Base-by-base conservation (phyloP, 2,113 vertebrate genomes). In the Balaeniceps rex region DNA sequence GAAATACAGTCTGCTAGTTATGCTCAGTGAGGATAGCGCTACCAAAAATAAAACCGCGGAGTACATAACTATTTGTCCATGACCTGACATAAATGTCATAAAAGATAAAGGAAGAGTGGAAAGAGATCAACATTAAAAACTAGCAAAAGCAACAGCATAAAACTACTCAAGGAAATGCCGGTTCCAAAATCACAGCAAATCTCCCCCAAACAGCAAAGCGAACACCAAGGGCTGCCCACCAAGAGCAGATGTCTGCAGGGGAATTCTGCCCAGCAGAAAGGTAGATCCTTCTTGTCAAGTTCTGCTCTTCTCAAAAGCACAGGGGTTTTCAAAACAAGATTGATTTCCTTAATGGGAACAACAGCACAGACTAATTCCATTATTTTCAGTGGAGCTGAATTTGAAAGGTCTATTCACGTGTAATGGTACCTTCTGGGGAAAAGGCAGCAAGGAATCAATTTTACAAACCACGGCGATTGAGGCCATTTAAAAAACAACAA, bases 361-460 rank as follows among this genome's bases (percentile, higher is more conserved):
- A 83, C 92, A 83, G 40, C 29, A 29, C 89, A 83, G 78, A 14
- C 92, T 94, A 93, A 96, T 90, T 86, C 96, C 88, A 83, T 93
- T 96, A 22, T 94, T 96, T 96, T 92, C 96, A 92, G 96, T 65
- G 92, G 86, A 95, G 96, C 70, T 92, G 96, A 66, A 94, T 95
- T 55, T 95, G 90, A 97, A 97, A 94, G 91, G 88, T 84, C 96
- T 95, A 8, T 96, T 98, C 96, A 95, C 78, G 40, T 95, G 95
- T 88, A 97, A 97, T 90, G 89, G 95, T 84, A 96, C 90, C 96
- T 97, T 94, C 92, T 42, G 96, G 92, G 77, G 85, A 83, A 90
- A 95, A 92, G 96, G 33, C 28, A 4, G 70, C 24, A n/a, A 96
- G 92, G 93, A 95, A 95, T 97, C 94, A 86, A 91, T 96, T 89